Percentiles rank a stretch among this genome's conserved stretches.
phyloP scores from a whole-genome alignment of 1,140 invertebrate species.

The Cydia fagiglandana region DNA sequence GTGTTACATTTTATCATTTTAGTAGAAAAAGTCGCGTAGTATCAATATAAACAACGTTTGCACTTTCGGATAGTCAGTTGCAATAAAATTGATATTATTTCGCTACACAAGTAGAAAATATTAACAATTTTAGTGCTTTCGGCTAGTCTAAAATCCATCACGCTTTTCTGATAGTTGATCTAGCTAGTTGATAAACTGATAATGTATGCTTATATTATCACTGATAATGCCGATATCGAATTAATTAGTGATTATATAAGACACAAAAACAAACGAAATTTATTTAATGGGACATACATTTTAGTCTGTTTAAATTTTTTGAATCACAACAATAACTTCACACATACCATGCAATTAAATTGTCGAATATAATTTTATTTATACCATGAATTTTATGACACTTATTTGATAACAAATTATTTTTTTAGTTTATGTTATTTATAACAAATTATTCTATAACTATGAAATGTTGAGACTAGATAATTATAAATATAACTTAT shows the following conservation, averaged over 20 bases:
- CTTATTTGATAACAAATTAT: constrained; percentile 53
- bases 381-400: constrained; percentile 41
- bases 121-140: not conserved
- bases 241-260: not conserved
- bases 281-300: constrained; percentile 26
- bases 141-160: not conserved
- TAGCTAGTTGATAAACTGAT: not conserved
- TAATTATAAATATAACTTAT: constrained; percentile 46
- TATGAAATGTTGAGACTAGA: constrained; percentile 72
- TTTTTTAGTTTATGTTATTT: constrained; percentile 31
- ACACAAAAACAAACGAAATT: constrained; percentile 15
- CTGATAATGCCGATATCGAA: not conserved
- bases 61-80: not conserved
- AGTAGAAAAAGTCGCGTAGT: not conserved
- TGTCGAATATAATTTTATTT: constrained; percentile 33
- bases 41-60: not conserved
- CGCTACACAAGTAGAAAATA: not conserved
- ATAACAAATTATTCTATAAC: constrained; percentile 47
- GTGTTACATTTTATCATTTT: not conserved
- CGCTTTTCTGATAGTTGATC: constrained; percentile 1
- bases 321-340: constrained; percentile 60
- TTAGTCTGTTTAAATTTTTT: constrained; percentile 36
- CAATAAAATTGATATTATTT: not conserved
- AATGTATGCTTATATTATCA: not conserved
- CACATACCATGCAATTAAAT: constrained; percentile 52